Percentiles rank a stretch among this genome's conserved stretches.
Conservation (phyloP, 2,797 vertebrate genomes). For the Peromyscus nudipes region DNA sequence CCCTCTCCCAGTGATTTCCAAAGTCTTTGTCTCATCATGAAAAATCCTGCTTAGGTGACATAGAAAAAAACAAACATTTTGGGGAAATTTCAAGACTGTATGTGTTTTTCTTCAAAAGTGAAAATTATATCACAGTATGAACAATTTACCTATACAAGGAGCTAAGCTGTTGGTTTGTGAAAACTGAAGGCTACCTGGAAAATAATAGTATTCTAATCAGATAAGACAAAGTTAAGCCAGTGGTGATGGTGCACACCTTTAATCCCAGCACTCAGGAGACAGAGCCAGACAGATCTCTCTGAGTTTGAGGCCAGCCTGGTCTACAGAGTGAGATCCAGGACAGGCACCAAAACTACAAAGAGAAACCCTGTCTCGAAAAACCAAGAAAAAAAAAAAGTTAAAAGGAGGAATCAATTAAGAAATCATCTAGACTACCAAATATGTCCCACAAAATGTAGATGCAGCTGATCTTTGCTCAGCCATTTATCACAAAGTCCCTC, state of each 20-base stretch:
- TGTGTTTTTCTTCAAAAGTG: not conserved
- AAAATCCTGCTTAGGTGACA: not conserved
- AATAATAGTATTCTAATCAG: not conserved
- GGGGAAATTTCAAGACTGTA: not conserved
- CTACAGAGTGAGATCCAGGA: too few species aligned
- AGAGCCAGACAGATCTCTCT: too few species aligned
- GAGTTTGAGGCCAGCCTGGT: too few species aligned
- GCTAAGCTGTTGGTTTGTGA: not conserved
- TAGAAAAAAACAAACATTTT: not conserved
- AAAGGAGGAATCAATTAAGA: not conserved
- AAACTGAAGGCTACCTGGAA: not conserved
- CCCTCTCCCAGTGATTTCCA: too few species aligned
- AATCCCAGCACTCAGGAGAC: too few species aligned
- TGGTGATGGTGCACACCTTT: too few species aligned
- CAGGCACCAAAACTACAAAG: too few species aligned
- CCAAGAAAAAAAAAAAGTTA: too few species aligned
- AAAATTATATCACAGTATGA: not conserved
- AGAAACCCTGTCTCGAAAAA: too few species aligned
- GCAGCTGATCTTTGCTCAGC: not conserved
- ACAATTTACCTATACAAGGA: not conserved
- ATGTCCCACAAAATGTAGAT: not conserved
- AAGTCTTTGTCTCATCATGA: not conserved
- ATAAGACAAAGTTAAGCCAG: not conserved
- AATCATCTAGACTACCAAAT: not conserved
- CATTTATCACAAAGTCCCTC: not conserved